Percentiles rank a stretch among this genome's conserved stretches.
phyloP scores from a whole-genome alignment of 2,797 vertebrate species.

The Poecilia velifera region DNA sequence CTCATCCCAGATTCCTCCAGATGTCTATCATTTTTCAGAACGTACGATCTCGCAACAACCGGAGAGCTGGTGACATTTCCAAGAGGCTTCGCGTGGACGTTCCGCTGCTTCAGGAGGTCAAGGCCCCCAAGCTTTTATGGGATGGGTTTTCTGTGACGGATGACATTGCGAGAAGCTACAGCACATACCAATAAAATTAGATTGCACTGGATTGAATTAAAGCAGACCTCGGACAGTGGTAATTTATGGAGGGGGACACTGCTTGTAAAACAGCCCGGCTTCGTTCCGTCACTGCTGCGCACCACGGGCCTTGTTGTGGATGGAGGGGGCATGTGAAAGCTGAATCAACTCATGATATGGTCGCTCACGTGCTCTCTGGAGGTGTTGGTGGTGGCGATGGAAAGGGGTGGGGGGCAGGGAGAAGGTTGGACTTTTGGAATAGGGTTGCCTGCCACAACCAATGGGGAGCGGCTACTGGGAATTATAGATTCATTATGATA shows the following conservation, averaged over 20 bases:
- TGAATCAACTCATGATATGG: conserved; percentile 9
- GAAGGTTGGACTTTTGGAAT: conserved; percentile 23
- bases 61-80: conserved; percentile 17
- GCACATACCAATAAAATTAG: conserved; percentile 76
- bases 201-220: conserved; percentile 76
- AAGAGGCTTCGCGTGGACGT: conserved; percentile 39
- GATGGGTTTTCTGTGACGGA: conserved; percentile 66
- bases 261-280: conserved; percentile 62
- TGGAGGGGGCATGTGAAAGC: conserved; percentile 18
- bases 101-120: conserved; percentile 60
- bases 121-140: conserved; percentile 69
- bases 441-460: conserved; percentile 42
- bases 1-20: conserved; percentile 12
- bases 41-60: conserved; percentile 19
- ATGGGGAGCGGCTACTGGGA: conserved; percentile 45
- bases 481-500: conserved; percentile 61
- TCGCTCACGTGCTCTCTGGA: conserved; percentile 14
- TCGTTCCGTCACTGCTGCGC: conserved; percentile 45
- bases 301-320: conserved; percentile 23
- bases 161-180: conserved; percentile 72
- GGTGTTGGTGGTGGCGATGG: not conserved
- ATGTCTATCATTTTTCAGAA: conserved; percentile 18
- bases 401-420: not conserved
- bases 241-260: conserved; percentile 68
- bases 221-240: conserved; percentile 68